Conservation (phyloP, 2,113 vertebrate species). For the Cygnus atratus region DNA sequence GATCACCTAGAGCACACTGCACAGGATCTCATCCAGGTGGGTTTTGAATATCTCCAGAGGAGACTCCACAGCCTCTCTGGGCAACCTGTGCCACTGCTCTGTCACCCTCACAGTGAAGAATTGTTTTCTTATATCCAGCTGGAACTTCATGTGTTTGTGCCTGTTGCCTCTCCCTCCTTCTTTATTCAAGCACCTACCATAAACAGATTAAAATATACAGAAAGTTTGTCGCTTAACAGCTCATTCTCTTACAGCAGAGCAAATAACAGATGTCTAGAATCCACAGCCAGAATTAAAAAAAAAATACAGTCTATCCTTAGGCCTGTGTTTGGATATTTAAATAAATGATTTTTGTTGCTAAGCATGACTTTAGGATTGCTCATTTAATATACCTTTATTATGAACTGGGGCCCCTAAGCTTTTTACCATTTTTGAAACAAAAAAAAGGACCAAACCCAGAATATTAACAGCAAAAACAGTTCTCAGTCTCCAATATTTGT, state of each 20-base stretch:
- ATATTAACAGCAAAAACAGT: not conserved
- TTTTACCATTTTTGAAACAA: not conserved
- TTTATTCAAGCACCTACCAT: not conserved
- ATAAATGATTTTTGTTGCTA: not conserved
- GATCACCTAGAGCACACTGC: too few relatives aligned
- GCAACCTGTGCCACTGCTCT: too few relatives aligned
- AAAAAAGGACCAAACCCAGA: not conserved
- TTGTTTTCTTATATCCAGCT: too few relatives aligned
- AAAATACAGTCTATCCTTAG: not conserved
- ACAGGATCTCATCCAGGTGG: too few relatives aligned
- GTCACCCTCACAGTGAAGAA: too few relatives aligned
- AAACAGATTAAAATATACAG: conserved; percentile 13
- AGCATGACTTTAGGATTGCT: conserved; percentile 2
- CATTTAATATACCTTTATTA: not conserved
- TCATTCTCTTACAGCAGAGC: conserved; percentile 19
- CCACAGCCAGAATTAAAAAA: conserved; percentile 12
- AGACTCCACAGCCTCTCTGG: too few relatives aligned
- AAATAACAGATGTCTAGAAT: conserved; percentile 51
- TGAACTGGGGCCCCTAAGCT: not conserved
- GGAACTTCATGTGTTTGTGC: too few relatives aligned
- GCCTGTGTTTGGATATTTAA: conserved; percentile 26
- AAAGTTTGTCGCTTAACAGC: conserved; percentile 21
- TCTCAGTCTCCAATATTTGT: not conserved
- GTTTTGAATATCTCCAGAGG: too few relatives aligned
- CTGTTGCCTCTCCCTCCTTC: not conserved